Conservation (phyloP, 2,113 vertebrate genomes). For the Globicephala melas region DNA sequence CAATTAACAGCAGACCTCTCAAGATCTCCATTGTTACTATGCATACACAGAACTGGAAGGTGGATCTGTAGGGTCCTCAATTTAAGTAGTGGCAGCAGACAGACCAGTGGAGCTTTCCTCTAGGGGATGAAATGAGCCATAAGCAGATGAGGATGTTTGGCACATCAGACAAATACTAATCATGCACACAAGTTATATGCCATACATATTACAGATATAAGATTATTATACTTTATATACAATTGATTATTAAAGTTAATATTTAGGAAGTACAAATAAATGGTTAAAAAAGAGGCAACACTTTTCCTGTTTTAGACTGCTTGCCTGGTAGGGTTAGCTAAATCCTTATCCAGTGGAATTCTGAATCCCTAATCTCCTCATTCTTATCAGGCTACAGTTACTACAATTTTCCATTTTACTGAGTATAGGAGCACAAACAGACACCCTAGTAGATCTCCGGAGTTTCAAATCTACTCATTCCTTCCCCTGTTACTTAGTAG, state of each 20-base stretch:
- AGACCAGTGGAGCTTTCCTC: background rate
- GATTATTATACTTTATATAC: background rate
- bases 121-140: background rate
- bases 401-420: background rate
- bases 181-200: background rate
- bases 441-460: accelerated
- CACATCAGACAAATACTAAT: background rate
- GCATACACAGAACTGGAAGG: background rate
- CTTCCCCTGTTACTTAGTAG: background rate
- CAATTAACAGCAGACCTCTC: background rate
- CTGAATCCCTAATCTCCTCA: background rate
- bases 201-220: background rate
- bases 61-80: background rate
- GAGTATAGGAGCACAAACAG: background rate
- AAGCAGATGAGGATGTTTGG: background rate
- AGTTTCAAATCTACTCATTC: background rate
- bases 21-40: background rate
- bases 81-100: background rate
- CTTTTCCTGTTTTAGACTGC: background rate
- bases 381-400: background rate
- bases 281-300: background rate
- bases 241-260: background rate
- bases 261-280: background rate
- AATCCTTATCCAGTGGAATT: background rate
- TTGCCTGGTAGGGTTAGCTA: background rate